phyloP scores from a whole-genome alignment of 1,140 invertebrate genomes.

The Pemphigus obesinymphae region DNA sequence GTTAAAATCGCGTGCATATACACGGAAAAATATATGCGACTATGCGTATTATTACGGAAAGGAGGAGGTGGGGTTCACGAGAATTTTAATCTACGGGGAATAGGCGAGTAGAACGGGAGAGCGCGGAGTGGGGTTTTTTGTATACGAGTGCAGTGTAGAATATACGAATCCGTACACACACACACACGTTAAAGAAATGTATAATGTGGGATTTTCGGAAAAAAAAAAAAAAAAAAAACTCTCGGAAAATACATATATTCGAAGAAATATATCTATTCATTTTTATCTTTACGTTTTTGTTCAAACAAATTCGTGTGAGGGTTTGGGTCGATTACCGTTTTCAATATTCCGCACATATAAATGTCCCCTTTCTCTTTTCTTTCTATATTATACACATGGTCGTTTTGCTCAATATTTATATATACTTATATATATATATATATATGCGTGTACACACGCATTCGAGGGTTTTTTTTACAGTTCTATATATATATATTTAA shows the following conservation, averaged over 20 bases:
- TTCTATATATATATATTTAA: neutral
- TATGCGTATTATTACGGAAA: too few species aligned
- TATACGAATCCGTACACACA: neutral
- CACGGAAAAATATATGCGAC: too few species aligned
- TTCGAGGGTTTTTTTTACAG: neutral
- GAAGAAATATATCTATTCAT: slow-evolving; percentile 36
- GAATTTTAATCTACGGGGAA: neutral
- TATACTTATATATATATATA: slow-evolving; percentile 17
- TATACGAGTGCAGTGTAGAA: neutral
- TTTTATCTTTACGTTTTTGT: slow-evolving; percentile 31
- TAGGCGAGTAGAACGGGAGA: neutral
- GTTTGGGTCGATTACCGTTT: slow-evolving; percentile 35
- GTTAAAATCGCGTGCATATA: too few species aligned
- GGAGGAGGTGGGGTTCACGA: neutral
- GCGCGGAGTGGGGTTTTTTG: neutral
- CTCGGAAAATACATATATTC: neutral
- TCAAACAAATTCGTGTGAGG: slow-evolving; percentile 17
- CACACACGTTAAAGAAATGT: neutral
- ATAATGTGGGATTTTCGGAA: slow-evolving; percentile 14
- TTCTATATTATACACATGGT: neutral
- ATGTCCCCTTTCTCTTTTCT: neutral
- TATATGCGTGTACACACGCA: neutral
- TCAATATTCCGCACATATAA: neutral
- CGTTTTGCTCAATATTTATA: slow-evolving; percentile 13
- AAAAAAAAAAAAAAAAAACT: too few species aligned